Evolutionary conservation across 1,140 invertebrate genomes (phyloP), one percentile per base, ranked within the genome.

Genomic region (Dreissena rostriformis): DNA sequence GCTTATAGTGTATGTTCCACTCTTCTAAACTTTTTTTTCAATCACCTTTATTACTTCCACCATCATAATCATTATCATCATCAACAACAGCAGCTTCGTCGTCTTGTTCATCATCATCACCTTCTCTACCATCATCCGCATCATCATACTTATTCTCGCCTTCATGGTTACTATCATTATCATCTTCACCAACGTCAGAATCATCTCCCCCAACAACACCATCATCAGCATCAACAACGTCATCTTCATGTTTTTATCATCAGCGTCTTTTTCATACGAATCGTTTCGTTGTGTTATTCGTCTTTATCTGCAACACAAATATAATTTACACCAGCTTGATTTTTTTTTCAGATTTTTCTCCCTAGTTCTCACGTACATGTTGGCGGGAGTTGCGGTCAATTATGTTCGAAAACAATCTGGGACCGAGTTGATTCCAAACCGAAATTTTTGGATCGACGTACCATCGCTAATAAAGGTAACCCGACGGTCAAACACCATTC

Each of bases 381-480:
- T 51, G 29, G 51, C 26, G 53, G 66, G 77, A 26, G 14, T 70
- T 51, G 19, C 77, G 12, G 57, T 71, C 19, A 71, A 57, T 15
- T 53, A 70, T 52, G 19, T 70, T 10, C 39, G 53, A 68, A 26
- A 55, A 4, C n/a, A 52, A 26, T 19, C 24, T 19, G 77, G 77
- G n/a, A 19, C n/a, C 0, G 77, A 71, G 10, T 10, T 80, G 26
- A 19, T 80, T 39, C 77, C 77, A 57, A 80, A 80, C 26, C 1
- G 29, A n/a, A 29, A 22, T 8, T 71, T 80, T 24, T 80, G 77
- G 77, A 39, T 52, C 49, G 52, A 28, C 28, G 28, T 80, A 10
- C 77, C 67, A 14, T 66, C 26, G n/a, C 53, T 80, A 1, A 57
- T 80, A 29, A 80, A 53, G 77, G 77, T 80, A 61, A 53, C 8